Conservation (phyloP, 2,797 vertebrate genomes). For the Lemur catta region DNA sequence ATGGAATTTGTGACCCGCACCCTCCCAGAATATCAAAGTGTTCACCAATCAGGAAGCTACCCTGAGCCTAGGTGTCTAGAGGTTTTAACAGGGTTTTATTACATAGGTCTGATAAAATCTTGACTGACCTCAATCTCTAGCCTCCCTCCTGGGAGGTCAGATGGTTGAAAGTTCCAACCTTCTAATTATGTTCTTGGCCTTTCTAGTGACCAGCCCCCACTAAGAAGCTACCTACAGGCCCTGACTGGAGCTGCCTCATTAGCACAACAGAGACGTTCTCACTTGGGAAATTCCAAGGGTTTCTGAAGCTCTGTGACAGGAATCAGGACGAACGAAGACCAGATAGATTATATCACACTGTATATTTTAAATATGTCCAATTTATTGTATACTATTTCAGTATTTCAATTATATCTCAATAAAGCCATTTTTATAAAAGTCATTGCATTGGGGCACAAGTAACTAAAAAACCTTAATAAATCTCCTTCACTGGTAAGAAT, state of each 20-base stretch:
- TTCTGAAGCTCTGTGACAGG: neutral
- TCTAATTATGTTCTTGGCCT: neutral
- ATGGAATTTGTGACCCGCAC: neutral
- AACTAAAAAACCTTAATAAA: neutral
- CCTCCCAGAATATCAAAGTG: neutral
- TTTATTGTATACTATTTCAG: neutral
- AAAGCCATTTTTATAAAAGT: neutral
- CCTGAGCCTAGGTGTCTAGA: neutral
- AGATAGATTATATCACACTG: neutral
- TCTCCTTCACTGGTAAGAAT: neutral
- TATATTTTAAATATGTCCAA: neutral
- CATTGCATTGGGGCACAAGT: neutral
- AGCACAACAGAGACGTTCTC: neutral
- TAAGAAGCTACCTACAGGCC: neutral
- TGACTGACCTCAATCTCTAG: neutral
- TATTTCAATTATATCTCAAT: neutral
- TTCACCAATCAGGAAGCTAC: neutral
- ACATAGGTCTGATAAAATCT: neutral
- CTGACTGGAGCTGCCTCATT: neutral
- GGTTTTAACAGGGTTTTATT: neutral
- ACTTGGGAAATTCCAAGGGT: neutral
- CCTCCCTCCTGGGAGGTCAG: neutral
- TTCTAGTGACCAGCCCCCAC: neutral
- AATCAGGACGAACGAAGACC: neutral
- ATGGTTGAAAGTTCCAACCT: neutral